These are phyloP conservation scores for Abrostola triplasia DNA, from an alignment of 2,888 invertebrate genomes.

Conservation along the genomic window DNA sequence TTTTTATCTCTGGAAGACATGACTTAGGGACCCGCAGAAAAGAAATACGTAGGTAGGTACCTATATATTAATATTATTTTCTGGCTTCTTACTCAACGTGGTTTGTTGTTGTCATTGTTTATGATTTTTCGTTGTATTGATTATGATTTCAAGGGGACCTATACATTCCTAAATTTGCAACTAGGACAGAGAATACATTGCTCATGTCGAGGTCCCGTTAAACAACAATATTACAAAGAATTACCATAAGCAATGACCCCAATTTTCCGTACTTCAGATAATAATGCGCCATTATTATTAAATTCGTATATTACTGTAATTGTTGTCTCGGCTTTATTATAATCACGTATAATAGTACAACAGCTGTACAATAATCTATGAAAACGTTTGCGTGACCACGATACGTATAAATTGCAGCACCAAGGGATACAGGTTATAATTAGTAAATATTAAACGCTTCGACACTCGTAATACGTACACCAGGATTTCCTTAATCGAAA, in stretches of 20 bases:
- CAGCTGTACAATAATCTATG: slow-evolving; percentile 57
- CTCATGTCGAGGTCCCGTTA: slow-evolving; percentile 1
- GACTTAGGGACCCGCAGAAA: no score
- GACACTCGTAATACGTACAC: slow-evolving; percentile 1
- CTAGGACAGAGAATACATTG: not conserved
- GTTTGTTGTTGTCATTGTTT: no score
- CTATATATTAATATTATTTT: no score
- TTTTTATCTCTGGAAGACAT: not conserved
- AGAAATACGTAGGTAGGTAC: no score
- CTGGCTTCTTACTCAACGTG: no score
- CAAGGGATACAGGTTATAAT: slow-evolving; percentile 29
- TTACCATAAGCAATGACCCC: not conserved
- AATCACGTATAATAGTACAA: slow-evolving; percentile 52
- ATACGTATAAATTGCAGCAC: slow-evolving; percentile 54
- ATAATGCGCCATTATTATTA: slow-evolving; percentile 16
- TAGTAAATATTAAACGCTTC: slow-evolving; percentile 30
- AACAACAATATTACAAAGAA: not conserved
- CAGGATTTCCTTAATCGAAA: slow-evolving; percentile 26
- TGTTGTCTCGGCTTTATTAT: slow-evolving; percentile 53
- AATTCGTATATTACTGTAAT: slow-evolving; percentile 37
- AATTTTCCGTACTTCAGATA: slow-evolving; percentile 9
- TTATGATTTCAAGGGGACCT: no score
- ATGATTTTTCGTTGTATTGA: no score
- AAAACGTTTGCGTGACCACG: slow-evolving; percentile 61
- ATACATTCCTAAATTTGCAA: no score